Evolutionary conservation across 2,113 vertebrate species (phyloP), one percentile per base, ranked within the genome.

Genomic region (Halcyon senegalensis): DNA sequence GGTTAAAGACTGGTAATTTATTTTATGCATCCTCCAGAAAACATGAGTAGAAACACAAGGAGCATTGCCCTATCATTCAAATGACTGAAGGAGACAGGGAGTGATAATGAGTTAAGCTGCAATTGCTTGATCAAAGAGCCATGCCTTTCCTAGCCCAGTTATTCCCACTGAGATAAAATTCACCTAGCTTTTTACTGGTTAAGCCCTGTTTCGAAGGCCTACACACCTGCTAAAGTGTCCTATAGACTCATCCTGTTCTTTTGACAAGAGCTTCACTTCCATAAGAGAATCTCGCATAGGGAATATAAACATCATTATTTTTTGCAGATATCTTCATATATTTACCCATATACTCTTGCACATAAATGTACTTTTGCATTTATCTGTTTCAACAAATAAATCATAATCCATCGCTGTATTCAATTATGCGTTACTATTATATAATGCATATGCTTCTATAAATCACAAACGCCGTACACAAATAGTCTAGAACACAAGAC

Each of bases 201-300:
- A 66, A 76, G 8, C 18, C 63, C 27, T 84, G 31, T 50, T 87
- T 70, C 67, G 31, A 70, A 77, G 41, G 28, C 14, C 25, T 93
- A 1, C 0, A 0, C 66, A 69, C 51, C 31, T 91, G 14, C 11
- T 55, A 8, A 75, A 33, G 2, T 53, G 13, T 60, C 28, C 8
- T 23, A 20, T 2, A 50, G 27, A 33, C 23, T 80, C 19, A 25
- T 23, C 31, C 27, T 63, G 31, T 53, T 51, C 21, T 79, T 53
- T 43, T 84, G 73, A 78, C 35, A 4, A 8, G 35, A 74, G 28
- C 60, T 80, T 55, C 68, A 19, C 46, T 92, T 75, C 48, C 0
- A 0, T 43, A 56, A 75, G 6, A 31, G 48, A 74, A 73, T 68
- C 11, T 87, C 14, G 8, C 12, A 30, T 23, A 9, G 0, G 2